Evolutionary conservation across 2,797 vertebrate species (phyloP).

Genomic region (Ctenopoma multispine): DNA sequence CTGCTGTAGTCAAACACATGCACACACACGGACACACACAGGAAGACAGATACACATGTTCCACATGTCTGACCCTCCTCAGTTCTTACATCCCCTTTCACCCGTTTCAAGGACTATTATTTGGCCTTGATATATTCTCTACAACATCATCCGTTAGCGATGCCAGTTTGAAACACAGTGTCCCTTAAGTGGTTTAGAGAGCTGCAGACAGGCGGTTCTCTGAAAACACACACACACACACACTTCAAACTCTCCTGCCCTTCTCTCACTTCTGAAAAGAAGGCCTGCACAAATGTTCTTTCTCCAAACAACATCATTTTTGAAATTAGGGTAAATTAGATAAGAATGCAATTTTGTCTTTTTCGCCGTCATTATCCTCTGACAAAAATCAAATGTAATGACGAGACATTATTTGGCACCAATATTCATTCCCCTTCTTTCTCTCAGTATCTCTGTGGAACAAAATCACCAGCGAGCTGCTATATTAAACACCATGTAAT

Average conservation of each 20-base stretch:
- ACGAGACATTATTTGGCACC: conserved; percentile 56
- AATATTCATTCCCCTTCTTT: conserved; percentile 29
- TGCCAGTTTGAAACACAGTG: conserved; percentile 78
- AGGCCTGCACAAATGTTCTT: conserved; percentile 43
- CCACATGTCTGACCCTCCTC: conserved; percentile 75
- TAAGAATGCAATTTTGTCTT: conserved; percentile 60
- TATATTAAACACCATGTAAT: conserved; percentile 69
- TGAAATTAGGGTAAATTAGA: conserved; percentile 62
- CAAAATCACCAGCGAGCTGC: conserved; percentile 58
- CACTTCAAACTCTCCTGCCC: conserved; percentile 22
- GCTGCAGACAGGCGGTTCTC: conserved; percentile 55
- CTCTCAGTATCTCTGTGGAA: conserved; percentile 25
- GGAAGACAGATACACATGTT: conserved; percentile 68
- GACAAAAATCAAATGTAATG: conserved; percentile 65
- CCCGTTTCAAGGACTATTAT: conserved; percentile 77
- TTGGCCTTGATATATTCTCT: conserved; percentile 77
- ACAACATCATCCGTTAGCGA: conserved; percentile 76
- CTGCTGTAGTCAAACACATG: conserved; percentile 72
- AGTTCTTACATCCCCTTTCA: conserved; percentile 76
- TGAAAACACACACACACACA: conserved; percentile 20
- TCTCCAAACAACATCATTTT: conserved; percentile 60
- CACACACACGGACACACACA: conserved; percentile 58
- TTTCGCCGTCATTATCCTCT: conserved; percentile 59
- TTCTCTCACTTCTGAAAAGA: conserved; percentile 19
- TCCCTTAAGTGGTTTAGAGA: conserved; percentile 73